Base-by-base conservation (phyloP, 2,888 invertebrate species). In the Amphimallon solstitiale region DNA sequence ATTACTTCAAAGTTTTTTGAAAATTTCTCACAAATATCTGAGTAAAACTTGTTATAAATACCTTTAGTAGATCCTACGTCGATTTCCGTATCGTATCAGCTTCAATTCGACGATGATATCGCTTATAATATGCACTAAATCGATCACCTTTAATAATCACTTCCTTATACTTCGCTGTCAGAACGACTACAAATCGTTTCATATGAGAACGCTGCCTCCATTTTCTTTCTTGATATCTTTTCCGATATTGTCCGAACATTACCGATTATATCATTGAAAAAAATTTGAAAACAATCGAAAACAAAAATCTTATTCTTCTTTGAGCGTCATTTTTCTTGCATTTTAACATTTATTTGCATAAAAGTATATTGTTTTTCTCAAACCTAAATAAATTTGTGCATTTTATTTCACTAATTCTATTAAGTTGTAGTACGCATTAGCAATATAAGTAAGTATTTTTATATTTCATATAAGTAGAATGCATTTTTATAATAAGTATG, bases 131-230 rank as follows among this genome's bases (percentile, higher is more conserved):
- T 65, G 67, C 67, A 63, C 63, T 46, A 61, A 69, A 67, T 63
- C 61, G 61, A 46, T 19, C 15, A 49, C 54, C 38, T 43, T 38
- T 49, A 40, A 54, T 40, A 66, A 52, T 49, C 60, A 61, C 65
- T 66, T 54, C 62, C 63, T 60, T 37, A 48, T 56, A 65, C 70
- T 61, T 67, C 73, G 72, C 73, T 67, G 68, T 70, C 70, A 71
- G 71, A 75, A 77, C 76, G 76, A 76, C 78, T 78, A 76, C 77
- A 77, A 79, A 78, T 75, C 77, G 79, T 78, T 77, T 71, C 76
- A 74, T n/a, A 72, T 75, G 71, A 74, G 75, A 75, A 77, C 67
- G 67, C 66, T 63, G 65, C 73, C 73, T 71, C 73, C 73, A 74
- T 74, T 74, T 74, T 74, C 66, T 68, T 68, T 66, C 66, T 56